Base-by-base conservation (phyloP, 2,888 invertebrate genomes). In the Venusia cambrica region DNA sequence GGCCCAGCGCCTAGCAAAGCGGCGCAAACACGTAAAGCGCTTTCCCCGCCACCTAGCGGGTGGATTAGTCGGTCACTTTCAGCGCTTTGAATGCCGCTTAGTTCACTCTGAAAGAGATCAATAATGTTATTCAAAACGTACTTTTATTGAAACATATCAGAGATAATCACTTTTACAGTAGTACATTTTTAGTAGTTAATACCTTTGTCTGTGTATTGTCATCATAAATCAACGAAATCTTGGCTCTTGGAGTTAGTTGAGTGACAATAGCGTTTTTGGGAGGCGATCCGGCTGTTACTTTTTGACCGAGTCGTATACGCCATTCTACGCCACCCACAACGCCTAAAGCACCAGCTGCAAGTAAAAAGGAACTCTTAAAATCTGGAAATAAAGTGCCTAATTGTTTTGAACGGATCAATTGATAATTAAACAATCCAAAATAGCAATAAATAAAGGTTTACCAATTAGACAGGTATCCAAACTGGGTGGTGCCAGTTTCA, bases 311-410 rank as follows among this genome's bases (percentile, higher is more conserved):
- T 8, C 87, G 60, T 9, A 79, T 57, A 1, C 88, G 72, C 73
- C 83, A 85, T 50, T 88, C 88, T 11, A 85, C 77, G 1, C 85
- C 87, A 7, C 88, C 87, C 0, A 83, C 73, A 0, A 87, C 83
- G 5, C 84, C 85, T 6, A 88, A 56, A 0, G 81, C 84, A 11
- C 88, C 88, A 19, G 81, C 88, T 88, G 37, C 18, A 41, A 34
- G 4, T 14, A 11, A 26, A 3, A 37, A 31, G 21, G 11, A 2
- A 28, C n/a, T 11, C 22, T 32, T 2, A 6, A 16, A 5, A 1
- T 4, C 9, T 10, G 2, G 15, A 0, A 17, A 19, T 32, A 14
- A 25, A 18, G 19, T 1, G n/a, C n/a, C n/a, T n/a, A n/a, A n/a
- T n/a, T n/a, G n/a, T n/a, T n/a, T n/a, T n/a, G n/a, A n/a, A n/a